These are phyloP conservation scores for Drosophila diplacantha DNA, from an alignment of 2,888 invertebrate species.

Conservation along the genomic window DNA sequence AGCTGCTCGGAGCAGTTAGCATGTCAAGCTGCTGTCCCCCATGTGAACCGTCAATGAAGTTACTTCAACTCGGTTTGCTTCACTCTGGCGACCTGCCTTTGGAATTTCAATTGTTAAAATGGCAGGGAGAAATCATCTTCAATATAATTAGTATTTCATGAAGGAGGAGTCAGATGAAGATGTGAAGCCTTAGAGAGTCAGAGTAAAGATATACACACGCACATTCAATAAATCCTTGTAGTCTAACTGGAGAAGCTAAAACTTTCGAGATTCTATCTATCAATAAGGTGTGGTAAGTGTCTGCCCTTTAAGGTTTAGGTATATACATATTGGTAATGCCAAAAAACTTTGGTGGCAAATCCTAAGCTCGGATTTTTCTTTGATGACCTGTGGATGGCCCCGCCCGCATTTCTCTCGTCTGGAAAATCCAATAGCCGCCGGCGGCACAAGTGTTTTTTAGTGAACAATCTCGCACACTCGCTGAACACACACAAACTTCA, in stretches of 20 bases:
- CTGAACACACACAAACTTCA: slow-evolving; percentile 9
- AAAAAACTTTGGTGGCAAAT: neutral
- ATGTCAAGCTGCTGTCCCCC: slow-evolving; percentile 31
- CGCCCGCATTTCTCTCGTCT: slow-evolving; percentile 20
- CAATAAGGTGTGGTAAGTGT: neutral
- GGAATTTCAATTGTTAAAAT: neutral
- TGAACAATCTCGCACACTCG: slow-evolving; percentile 31
- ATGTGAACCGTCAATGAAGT: slow-evolving; percentile 11
- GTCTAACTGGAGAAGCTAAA: neutral
- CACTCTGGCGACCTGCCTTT: neutral
- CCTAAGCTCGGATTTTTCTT: slow-evolving; percentile 9
- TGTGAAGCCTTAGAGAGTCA: neutral
- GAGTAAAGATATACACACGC: neutral
- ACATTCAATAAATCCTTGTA: neutral
- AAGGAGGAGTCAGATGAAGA: neutral
- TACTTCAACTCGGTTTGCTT: slow-evolving; percentile 16
- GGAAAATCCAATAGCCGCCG: slow-evolving; percentile 40
- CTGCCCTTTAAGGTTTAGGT: slow-evolving; percentile 4
- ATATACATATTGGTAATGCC: neutral
- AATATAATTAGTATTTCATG: neutral
- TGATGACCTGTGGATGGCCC: slow-evolving; percentile 30
- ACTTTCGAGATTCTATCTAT: slow-evolving; percentile 1
- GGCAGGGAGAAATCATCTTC: neutral
- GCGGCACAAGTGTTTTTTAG: slow-evolving; percentile 49
- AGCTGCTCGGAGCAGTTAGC: slow-evolving; percentile 37